phyloP scores from a whole-genome alignment of 2,888 invertebrate genomes.

The Ariolimax columbianus region DNA sequence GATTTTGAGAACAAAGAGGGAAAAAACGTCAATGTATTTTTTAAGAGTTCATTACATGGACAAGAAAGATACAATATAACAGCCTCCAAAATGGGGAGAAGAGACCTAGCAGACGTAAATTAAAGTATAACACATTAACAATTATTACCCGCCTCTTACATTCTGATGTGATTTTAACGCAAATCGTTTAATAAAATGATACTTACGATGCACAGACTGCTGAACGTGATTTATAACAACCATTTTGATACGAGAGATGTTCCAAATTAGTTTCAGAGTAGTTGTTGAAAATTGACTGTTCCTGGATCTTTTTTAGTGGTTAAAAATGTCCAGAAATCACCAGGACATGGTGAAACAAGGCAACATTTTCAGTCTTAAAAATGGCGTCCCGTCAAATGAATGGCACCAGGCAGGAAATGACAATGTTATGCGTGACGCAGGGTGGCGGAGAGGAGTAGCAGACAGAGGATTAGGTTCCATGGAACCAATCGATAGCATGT shows the following conservation, averaged over 20 bases:
- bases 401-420: not conserved
- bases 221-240: not conserved
- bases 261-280: not conserved
- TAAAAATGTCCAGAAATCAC: not conserved
- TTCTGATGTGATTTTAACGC: too few relatives aligned
- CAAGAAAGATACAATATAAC: too few relatives aligned
- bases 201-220: constrained; percentile 4
- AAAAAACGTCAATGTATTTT: too few relatives aligned
- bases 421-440: constrained; percentile 12
- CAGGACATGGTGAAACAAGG: not conserved
- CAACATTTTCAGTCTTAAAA: constrained; percentile 10
- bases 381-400: not conserved
- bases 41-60: too few relatives aligned
- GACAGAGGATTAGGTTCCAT: not conserved
- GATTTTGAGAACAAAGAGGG: too few relatives aligned
- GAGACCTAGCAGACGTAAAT: too few relatives aligned
- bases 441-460: not conserved
- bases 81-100: too few relatives aligned
- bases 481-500: constrained; percentile 12
- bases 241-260: not conserved
- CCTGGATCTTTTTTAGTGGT: too few relatives aligned
- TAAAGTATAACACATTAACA: too few relatives aligned
- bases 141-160: too few relatives aligned
- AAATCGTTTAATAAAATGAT: too few relatives aligned
- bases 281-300: not conserved